These are phyloP conservation scores for Nomada ferruginata DNA, from an alignment of 2,888 invertebrate species.

Conservation along the genomic window DNA sequence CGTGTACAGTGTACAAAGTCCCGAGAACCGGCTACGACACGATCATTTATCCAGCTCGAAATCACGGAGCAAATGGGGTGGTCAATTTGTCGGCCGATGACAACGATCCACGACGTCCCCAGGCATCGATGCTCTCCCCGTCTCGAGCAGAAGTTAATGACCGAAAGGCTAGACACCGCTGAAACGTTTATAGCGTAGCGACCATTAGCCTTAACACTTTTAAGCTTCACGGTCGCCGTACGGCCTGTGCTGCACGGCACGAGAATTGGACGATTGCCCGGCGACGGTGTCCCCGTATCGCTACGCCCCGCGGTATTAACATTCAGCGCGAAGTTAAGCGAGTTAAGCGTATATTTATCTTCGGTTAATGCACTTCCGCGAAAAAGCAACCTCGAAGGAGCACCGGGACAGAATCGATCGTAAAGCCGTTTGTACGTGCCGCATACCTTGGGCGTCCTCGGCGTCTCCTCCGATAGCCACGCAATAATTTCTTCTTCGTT, in stretches of 20 bases:
- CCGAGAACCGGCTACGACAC: not conserved
- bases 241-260: constrained; percentile 33
- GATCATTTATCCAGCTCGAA: not conserved
- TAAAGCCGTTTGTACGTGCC: constrained; percentile 17
- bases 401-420: constrained; percentile 22
- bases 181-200: constrained; percentile 45
- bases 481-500: not conserved
- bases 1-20: not conserved
- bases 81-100: constrained; percentile 38
- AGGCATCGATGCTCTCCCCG: constrained; percentile 11
- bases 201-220: constrained; percentile 68
- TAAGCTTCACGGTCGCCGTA: constrained; percentile 58
- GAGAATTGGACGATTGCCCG: constrained; percentile 69
- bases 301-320: constrained; percentile 49
- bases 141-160: constrained; percentile 52
- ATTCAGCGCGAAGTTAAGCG: constrained; percentile 49
- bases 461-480: not conserved
- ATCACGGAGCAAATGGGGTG: not conserved
- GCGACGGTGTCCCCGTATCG: constrained; percentile 56
- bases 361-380: constrained; percentile 54
- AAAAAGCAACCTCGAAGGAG: constrained; percentile 25
- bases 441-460: constrained; percentile 19
- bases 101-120: not conserved
- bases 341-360: constrained; percentile 57
- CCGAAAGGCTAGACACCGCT: constrained; percentile 25